Base-by-base conservation (phyloP, 2,888 invertebrate species). In the Drosophila borborema region DNA sequence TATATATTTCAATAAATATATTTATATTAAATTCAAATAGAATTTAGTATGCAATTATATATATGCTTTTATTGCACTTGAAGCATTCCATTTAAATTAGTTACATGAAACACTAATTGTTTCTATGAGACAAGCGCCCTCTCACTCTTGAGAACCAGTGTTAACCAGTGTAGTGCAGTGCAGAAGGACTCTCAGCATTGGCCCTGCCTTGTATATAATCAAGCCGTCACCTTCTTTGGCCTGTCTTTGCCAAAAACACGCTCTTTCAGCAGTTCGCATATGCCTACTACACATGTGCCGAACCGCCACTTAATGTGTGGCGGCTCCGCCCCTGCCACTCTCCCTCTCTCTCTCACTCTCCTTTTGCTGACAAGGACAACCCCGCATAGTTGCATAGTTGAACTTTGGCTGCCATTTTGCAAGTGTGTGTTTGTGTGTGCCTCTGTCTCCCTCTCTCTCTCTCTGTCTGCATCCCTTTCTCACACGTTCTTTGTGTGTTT, bases 351-450 rank as follows among this genome's bases (percentile, higher is more conserved):
- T 3, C 41, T 20, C 31, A 40, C 41, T 43, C 41, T 28, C 28
- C 4, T 3, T 20, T 20, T n/a, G 62, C 40, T 78, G 68, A 72
- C 80, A 72, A 67, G 71, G 54, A 80, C 63, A 65, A 41, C 68
- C 77, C 60, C 59, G 72, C 72, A 78, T 80, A 80, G 79, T 80
- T 79, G 77, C 81, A 79, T 78, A 76, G 54, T 77, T 89, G 73
- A 85, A 89, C 84, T 86, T 84, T 86, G 84, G 79, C 81, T 72
- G 80, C 73, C 80, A 75, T 80, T 82, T 77, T 66, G 66, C 70
- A 64, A 69, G 45, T 58, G 64, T 58, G 64, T 58, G 45, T 58
- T n/a, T n/a, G 64, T 58, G 64, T 58, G 64, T 43, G 63, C 40
- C 56, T 61, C 14, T n/a, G 40, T 62, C n/a, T n/a, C 1, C n/a